Percentiles rank a stretch among this genome's conserved stretches.
Conservation (phyloP, 2,113 vertebrate species). For the Furnarius figulus region DNA sequence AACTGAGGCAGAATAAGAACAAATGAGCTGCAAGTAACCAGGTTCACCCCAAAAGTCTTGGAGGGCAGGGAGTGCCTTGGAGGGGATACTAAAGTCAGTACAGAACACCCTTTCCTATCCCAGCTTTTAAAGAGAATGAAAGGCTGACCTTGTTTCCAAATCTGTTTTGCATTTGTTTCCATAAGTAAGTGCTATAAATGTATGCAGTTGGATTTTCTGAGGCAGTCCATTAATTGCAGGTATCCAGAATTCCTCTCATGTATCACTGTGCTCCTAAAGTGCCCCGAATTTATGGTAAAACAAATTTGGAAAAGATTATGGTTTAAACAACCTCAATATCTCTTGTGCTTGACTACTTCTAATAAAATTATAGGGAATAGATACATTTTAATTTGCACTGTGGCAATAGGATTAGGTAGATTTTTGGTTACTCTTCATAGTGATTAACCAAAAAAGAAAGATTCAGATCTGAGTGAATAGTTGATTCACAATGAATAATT, state of each 20-base stretch:
- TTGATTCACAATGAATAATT: constrained; percentile 37
- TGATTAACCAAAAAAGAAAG: constrained; percentile 34
- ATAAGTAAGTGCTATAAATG: background rate
- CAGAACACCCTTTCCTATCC: background rate
- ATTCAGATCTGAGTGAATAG: background rate
- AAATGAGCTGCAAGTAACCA: background rate
- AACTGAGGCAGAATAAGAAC: background rate
- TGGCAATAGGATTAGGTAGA: constrained; percentile 4
- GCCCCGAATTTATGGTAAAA: background rate
- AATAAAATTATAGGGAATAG: background rate
- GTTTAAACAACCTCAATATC: background rate
- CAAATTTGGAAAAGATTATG: background rate
- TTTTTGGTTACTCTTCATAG: background rate
- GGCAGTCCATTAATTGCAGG: background rate
- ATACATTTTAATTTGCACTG: background rate
- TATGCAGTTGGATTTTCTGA: background rate
- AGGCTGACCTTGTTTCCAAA: background rate
- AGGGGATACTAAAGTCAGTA: background rate
- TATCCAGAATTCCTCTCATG: background rate
- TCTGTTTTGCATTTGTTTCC: background rate
- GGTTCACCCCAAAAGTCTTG: background rate
- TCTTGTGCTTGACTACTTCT: background rate
- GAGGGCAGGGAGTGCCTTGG: background rate
- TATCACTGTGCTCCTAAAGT: background rate
- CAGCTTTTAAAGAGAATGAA: background rate